Conservation (phyloP, 2,888 invertebrate species). For the Ophraella communa region DNA sequence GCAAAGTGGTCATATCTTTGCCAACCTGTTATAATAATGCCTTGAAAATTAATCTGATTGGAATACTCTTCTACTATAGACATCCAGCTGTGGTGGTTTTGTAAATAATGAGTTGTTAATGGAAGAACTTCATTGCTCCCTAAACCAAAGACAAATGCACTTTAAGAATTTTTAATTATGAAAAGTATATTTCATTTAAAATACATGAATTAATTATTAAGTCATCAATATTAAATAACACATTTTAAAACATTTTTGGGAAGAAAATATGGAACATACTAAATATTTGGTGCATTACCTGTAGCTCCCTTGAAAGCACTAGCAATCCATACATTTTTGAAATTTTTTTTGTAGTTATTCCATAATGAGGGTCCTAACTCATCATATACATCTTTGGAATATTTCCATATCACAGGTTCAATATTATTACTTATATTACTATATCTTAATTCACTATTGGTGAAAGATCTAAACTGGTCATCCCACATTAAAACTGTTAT, state of each 20-base stretch:
- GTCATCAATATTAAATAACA: too few species aligned
- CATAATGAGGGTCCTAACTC: conserved; percentile 58
- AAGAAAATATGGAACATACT: too few species aligned
- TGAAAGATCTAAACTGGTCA: conserved; percentile 74
- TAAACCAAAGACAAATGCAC: conserved; percentile 27
- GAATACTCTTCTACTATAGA: conserved; percentile 64
- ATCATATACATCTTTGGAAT: conserved; percentile 60
- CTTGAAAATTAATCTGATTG: conserved; percentile 64
- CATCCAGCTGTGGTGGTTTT: conserved; percentile 78
- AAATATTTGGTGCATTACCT: conserved; percentile 48
- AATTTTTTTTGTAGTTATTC: conserved; percentile 67
- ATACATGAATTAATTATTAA: too few species aligned
- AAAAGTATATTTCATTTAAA: too few species aligned
- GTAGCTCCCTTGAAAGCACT: conserved; percentile 86
- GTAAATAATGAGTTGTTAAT: conserved; percentile 68
- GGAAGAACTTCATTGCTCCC: conserved; percentile 62
- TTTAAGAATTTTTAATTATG: too few species aligned
- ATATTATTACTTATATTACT: conserved; percentile 59
- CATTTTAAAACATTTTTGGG: too few species aligned
- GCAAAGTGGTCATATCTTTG: conserved; percentile 75
- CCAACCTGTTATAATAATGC: conserved; percentile 74
- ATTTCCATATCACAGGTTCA: conserved; percentile 77
- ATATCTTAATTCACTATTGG: conserved; percentile 59
- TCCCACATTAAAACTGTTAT: conserved; percentile 79
- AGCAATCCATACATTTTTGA: conserved; percentile 78